phyloP scores from a whole-genome alignment of 2,113 vertebrate species.

The Triplophysa rosa region DNA sequence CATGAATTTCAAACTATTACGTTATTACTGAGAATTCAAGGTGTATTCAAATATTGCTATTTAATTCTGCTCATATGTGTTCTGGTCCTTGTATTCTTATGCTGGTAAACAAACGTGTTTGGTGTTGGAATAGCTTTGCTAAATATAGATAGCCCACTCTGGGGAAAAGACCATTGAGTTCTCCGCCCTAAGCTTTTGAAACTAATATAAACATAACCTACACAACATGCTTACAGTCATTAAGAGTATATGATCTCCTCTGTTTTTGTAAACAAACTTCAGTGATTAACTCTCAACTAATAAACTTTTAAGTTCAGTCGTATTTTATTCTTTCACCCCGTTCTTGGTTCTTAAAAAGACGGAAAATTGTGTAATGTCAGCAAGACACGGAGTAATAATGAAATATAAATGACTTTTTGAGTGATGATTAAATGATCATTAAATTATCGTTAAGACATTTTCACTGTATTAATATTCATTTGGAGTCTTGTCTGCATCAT shows the following conservation, averaged over 20 bases:
- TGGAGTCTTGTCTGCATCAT: background rate
- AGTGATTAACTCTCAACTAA: background rate
- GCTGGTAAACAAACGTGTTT: too few species aligned
- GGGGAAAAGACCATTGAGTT: background rate
- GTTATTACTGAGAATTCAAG: too few species aligned
- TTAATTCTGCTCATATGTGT: too few species aligned
- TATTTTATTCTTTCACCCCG: background rate
- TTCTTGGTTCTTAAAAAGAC: background rate
- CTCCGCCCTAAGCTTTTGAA: background rate
- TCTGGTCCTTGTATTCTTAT: too few species aligned
- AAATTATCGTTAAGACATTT: background rate
- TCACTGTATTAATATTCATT: constrained; percentile 5
- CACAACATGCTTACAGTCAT: background rate
- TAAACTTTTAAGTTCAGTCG: background rate
- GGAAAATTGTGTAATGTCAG: background rate
- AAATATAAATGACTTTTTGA: background rate
- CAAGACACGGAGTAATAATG: background rate
- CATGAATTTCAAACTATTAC: too few species aligned
- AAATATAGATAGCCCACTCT: too few species aligned
- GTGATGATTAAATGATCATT: constrained; percentile 11
- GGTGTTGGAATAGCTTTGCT: background rate
- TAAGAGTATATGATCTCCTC: too few species aligned
- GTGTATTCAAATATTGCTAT: too few species aligned
- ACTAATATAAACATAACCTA: background rate
- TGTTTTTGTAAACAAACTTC: background rate